phyloP scores from a whole-genome alignment of 2,888 invertebrate genomes.

The Leptopterna dolabrata region DNA sequence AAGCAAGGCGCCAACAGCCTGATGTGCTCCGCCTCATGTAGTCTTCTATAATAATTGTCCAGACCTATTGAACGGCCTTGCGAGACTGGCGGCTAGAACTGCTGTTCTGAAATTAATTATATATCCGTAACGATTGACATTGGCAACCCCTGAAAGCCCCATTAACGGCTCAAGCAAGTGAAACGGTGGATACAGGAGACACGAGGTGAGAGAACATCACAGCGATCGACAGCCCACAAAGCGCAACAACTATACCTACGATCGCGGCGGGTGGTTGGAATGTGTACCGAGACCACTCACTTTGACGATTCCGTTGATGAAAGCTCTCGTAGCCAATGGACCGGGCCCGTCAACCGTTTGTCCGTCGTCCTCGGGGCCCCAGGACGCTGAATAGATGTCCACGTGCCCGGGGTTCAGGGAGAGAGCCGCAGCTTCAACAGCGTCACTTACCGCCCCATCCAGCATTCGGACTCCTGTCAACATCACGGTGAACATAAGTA shows the following conservation, averaged over 20 bases:
- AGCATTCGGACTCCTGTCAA: constrained; percentile 70
- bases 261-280: background rate
- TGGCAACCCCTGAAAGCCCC: background rate
- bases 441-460: constrained; percentile 72
- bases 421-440: constrained; percentile 70
- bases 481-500: background rate
- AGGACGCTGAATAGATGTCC: constrained; percentile 71
- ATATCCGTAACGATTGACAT: no score
- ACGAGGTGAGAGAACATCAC: background rate
- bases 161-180: background rate
- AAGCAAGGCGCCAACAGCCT: no score
- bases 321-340: constrained; percentile 68
- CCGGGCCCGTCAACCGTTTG: constrained; percentile 72
- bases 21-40: no score
- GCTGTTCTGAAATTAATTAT: no score
- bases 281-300: constrained; percentile 62
- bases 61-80: no score
- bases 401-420: constrained; percentile 70
- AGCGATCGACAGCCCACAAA: background rate
- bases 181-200: background rate
- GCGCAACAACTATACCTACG: background rate
- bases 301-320: constrained; percentile 68
- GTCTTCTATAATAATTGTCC: no score
- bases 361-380: constrained; percentile 73
- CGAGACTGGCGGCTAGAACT: no score